Evolutionary conservation across 2,113 vertebrate genomes (phyloP).

Genomic region (Polypterus bichir): DNA sequence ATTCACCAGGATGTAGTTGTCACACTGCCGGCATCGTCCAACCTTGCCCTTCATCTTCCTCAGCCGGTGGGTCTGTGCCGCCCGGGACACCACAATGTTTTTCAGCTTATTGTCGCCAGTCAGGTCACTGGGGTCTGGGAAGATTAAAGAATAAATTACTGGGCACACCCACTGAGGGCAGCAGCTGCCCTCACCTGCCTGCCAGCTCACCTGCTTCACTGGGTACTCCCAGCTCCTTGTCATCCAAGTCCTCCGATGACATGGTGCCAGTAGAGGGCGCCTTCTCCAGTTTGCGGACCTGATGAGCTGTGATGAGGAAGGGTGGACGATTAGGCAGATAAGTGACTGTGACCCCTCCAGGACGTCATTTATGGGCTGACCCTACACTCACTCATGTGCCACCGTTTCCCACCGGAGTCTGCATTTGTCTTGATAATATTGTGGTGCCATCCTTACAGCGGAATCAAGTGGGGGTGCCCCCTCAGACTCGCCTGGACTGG

Average conservation of each 20-base stretch:
- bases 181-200: too few species aligned
- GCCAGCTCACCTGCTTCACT: slow-evolving; percentile 43
- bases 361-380: too few species aligned
- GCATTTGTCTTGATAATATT: too few species aligned
- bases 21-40: slow-evolving; percentile 78
- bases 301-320: slow-evolving; percentile 31
- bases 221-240: slow-evolving; percentile 49
- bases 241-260: slow-evolving; percentile 76
- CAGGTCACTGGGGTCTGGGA: slow-evolving; percentile 47
- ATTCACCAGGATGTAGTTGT: slow-evolving; percentile 72
- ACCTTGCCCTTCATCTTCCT: slow-evolving; percentile 69
- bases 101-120: slow-evolving; percentile 44
- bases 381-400: too few species aligned
- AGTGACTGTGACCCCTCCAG: not conserved
- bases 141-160: not conserved
- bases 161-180: not conserved
- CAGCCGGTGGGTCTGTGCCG: slow-evolving; percentile 67
- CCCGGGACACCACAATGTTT: slow-evolving; percentile 48
- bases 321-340: not conserved
- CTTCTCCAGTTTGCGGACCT: slow-evolving; percentile 44
- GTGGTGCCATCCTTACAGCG: too few species aligned
- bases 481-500: slow-evolving; percentile 64
- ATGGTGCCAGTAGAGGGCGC: slow-evolving; percentile 53
- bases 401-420: too few species aligned
- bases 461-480: too few species aligned